phyloP scores from a whole-genome alignment of 2,888 invertebrate genomes.

The Rhagonycha fulva region DNA sequence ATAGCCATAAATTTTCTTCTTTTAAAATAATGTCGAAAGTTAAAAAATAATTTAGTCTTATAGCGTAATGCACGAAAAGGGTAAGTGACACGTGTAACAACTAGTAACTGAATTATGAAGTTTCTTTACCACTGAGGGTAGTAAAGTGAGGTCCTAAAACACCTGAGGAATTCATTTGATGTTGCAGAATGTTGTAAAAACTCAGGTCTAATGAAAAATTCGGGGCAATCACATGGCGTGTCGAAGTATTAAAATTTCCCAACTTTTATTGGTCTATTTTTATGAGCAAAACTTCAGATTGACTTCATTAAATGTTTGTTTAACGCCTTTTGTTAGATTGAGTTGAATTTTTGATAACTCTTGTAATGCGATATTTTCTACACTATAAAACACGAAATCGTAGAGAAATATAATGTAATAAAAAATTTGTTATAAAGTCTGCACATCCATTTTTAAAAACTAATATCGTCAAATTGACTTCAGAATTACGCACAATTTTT shows the following conservation, averaged over 20 bases:
- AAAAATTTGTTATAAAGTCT: neutral
- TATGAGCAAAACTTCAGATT: constrained; percentile 45
- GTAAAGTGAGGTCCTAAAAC: constrained; percentile 41
- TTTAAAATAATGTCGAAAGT: neutral
- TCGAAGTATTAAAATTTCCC: constrained; percentile 41
- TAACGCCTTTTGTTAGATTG: constrained; percentile 49
- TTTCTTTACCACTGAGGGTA: constrained; percentile 26
- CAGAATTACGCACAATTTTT: neutral
- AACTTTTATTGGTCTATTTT: constrained; percentile 39
- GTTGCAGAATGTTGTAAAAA: constrained; percentile 40
- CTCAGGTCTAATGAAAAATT: constrained; percentile 47
- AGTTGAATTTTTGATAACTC: constrained; percentile 48
- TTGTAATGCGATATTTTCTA: constrained; percentile 26
- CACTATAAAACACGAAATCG: constrained; percentile 23
- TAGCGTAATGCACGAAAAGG: constrained; percentile 5
- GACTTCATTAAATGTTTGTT: constrained; percentile 45
- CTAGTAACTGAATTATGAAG: constrained; percentile 30
- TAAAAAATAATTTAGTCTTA: neutral
- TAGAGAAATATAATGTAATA: constrained; percentile 14
- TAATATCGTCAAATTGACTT: neutral
- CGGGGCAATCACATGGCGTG: constrained; percentile 42
- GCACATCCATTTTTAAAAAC: neutral
- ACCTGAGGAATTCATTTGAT: constrained; percentile 45
- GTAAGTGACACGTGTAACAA: constrained; percentile 29
- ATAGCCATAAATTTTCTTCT: neutral